phyloP scores from a whole-genome alignment of 2,888 invertebrate species.

The Agriotes lineatus region DNA sequence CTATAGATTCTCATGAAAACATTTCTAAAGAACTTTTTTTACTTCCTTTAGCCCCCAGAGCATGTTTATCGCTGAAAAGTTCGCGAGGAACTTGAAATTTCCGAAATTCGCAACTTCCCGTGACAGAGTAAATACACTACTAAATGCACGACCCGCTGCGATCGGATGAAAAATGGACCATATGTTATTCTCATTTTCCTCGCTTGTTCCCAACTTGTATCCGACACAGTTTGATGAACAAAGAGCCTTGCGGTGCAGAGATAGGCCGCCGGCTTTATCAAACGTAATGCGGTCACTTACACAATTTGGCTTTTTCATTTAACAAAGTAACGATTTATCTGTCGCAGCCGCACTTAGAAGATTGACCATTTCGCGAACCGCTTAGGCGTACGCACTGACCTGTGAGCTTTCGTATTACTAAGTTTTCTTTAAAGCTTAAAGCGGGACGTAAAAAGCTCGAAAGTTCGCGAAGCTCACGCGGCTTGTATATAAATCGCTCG shows the following conservation, averaged over 20 bases:
- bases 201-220: not conserved
- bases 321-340: conserved; percentile 33
- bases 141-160: too few relatives aligned
- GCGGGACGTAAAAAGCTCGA: not conserved
- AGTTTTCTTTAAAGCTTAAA: conserved; percentile 15
- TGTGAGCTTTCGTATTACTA: conserved; percentile 6
- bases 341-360: conserved; percentile 27
- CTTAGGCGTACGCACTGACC: conserved; percentile 14
- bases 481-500: not conserved
- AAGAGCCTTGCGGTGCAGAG: not conserved
- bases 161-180: too few relatives aligned
- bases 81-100: too few relatives aligned
- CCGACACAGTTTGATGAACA: conserved; percentile 9
- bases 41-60: too few relatives aligned
- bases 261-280: conserved; percentile 10
- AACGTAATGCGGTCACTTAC: conserved; percentile 23
- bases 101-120: too few relatives aligned
- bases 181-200: not conserved
- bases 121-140: too few relatives aligned
- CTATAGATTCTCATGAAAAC: too few relatives aligned
- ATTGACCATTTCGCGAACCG: conserved; percentile 25
- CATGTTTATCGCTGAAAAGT: too few relatives aligned
- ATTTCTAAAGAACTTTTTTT: too few relatives aligned
- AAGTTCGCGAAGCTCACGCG: not conserved
- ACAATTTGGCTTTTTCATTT: conserved; percentile 24